Base-by-base conservation (phyloP, 2,888 invertebrate species). In the Bellardia pandia region DNA sequence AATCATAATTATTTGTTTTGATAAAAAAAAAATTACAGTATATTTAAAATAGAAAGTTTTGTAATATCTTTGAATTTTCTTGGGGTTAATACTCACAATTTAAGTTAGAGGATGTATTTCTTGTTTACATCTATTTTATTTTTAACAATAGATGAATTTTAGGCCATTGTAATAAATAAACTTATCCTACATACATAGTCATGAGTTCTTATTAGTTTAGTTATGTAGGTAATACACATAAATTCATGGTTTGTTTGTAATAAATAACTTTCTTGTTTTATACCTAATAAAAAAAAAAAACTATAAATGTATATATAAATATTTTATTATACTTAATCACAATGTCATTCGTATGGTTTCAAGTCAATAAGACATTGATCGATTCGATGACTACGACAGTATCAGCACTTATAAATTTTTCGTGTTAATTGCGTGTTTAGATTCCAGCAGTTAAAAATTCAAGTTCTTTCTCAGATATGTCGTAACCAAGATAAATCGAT, bases 321-420 rank as follows among this genome's bases (percentile, higher is more conserved):
- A 56, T 75, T 82, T 86, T 23, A 83, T 71, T 23, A 83, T 71
- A 78, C 75, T 79, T 88, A 81, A 74, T 83, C 53, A 79, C 71
- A 66, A 84, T 79, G 84, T 62, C 60, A 66, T 85, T 85, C 79
- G 56, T 75, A 83, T 79, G 69, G 6, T 81, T 82, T 66, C 75
- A 79, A 83, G 80, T 79, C 84, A 78, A 76, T 83, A 85, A 83
- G 37, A 75, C 58, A 81, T 77, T 68, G 23, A 79, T 79, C 75
- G 68, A 80, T 69, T 45, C 37, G 30, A 60, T 60, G 42, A 42
- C 42, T 76, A 16, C 42, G 33, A 75, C 60, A 82, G 30, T 56
- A 72, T 53, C 30, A 51, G 51, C 48, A 62, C 37, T 37, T 37
- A 4, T 6, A 37, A 37, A 5, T 37, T 37, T 37, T 37, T 37